Evolutionary conservation across 2,113 vertebrate species (phyloP), one percentile per base, ranked within the genome.

Genomic region (Cebidichthys violaceus): DNA sequence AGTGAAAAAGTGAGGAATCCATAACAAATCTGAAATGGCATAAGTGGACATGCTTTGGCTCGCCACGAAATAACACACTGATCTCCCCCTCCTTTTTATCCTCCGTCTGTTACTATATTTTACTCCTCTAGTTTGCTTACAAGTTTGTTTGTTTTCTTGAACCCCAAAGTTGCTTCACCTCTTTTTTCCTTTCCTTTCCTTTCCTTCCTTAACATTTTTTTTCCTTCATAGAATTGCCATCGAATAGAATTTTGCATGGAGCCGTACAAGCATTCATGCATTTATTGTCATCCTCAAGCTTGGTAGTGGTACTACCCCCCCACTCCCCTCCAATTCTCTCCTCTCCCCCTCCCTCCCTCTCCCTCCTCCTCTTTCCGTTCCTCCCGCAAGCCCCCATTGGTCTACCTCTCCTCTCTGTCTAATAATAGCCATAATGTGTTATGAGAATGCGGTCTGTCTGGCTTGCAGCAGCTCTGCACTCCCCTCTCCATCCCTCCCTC

Each of bases 341-440:
- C 59, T 31, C 59, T 47, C 31, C 6, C 24, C 29, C 31, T 4
- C 24, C 33, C 59, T 47, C 31, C 6, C 24, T n/a, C 31, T 4
- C 24, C 33, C 8, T 13, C 22, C 22, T 37, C 39, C 13, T 39
- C 39, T 43, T 69, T 52, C 20, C 7, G 0, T 67, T 66, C 29
- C 74, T 81, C 74, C 83, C 24, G 20, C 81, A 81, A 70, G 64
- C 72, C 76, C 82, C 67, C 77, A 57, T 20, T n/a, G 14, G 29
- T 83, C 47, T 70, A 80, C 82, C 84, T 83, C 86, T 78, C 71
- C 84, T 87, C 71, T 85, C 86, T 35, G 73, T 91, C 90, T 92
- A 93, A 93, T 92, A 92, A 92, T 93, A 93, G 88, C 85, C 66
- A 66, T 88, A 90, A 91, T 89, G 85, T 90, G 88, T 88, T 89